Evolutionary conservation across 64 coral and sea anemone species (phyloP).

Genomic region (Montipora efflorescens): DNA sequence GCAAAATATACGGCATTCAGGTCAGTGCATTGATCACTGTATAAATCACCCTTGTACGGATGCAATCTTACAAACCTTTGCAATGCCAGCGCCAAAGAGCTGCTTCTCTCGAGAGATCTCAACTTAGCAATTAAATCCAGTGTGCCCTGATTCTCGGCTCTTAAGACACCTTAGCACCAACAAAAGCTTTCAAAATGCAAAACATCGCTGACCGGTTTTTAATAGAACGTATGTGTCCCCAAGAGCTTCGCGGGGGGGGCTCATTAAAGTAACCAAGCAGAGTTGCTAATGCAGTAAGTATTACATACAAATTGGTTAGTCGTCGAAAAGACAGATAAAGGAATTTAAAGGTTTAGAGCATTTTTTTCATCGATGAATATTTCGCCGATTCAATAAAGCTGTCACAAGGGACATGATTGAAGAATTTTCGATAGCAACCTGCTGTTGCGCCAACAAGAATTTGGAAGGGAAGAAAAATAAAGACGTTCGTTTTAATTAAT

Average conservation of each 20-base stretch:
- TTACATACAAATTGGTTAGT: too few relatives aligned
- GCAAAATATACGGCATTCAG: neutral
- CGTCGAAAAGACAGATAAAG: too few relatives aligned
- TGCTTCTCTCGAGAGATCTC: too few relatives aligned
- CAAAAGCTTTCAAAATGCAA: neutral
- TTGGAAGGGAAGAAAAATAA: neutral
- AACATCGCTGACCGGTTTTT: neutral
- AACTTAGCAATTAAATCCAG: neutral
- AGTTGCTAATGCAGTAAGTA: neutral
- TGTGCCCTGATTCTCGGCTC: neutral
- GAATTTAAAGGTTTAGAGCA: too few relatives aligned
- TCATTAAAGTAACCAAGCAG: neutral
- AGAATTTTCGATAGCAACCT: neutral
- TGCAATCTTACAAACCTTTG: neutral
- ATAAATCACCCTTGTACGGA: neutral
- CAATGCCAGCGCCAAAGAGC: neutral
- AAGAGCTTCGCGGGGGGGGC: neutral
- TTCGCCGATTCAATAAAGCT: too few relatives aligned
- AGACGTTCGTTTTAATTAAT: neutral
- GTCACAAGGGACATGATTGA: neutral
- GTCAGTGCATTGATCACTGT: neutral
- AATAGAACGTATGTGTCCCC: neutral
- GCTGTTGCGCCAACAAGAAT: too few relatives aligned
- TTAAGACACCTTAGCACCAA: neutral
- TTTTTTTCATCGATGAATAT: too few relatives aligned